Evolutionary conservation across 2,797 vertebrate species (phyloP).

Genomic region (Merluccius polli): DNA sequence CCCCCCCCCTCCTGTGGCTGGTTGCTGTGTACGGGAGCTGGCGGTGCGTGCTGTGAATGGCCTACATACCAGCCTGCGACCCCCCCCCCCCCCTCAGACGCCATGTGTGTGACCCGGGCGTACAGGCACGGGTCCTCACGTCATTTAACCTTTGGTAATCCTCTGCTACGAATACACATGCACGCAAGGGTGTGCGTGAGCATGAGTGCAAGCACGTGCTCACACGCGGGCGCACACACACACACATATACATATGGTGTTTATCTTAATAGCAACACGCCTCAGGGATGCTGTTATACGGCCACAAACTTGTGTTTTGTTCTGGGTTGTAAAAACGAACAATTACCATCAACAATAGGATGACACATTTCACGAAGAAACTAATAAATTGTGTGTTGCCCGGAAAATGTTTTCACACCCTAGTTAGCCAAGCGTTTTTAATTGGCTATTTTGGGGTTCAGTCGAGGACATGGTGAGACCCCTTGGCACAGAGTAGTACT

Average conservation of each 20-base stretch:
- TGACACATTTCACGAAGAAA: background rate
- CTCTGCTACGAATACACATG: conserved; percentile 20
- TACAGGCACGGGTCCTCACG: conserved; percentile 23
- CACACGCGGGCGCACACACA: conserved; percentile 12
- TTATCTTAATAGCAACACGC: background rate
- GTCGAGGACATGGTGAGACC: conserved; percentile 6
- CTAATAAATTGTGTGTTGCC: background rate
- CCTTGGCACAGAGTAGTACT: conserved; percentile 19
- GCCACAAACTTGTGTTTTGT: background rate
- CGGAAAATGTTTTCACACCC: background rate
- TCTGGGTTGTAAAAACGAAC: background rate
- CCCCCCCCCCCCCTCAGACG: conserved; percentile 28
- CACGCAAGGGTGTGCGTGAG: background rate
- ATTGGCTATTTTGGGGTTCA: conserved; percentile 13
- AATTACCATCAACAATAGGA: background rate
- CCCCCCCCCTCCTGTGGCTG: conserved; percentile 19
- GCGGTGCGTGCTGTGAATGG: conserved; percentile 56
- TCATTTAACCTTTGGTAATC: conserved; percentile 53
- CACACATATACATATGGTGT: background rate
- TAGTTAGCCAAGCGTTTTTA: conserved; percentile 17
- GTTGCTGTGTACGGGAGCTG: conserved; percentile 43
- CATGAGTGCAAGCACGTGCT: background rate
- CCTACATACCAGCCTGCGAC: conserved; percentile 57
- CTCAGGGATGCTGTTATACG: background rate
- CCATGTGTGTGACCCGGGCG: conserved; percentile 14